phyloP scores from a whole-genome alignment of 2,113 vertebrate species.

The Thinocorus orbignyianus region DNA sequence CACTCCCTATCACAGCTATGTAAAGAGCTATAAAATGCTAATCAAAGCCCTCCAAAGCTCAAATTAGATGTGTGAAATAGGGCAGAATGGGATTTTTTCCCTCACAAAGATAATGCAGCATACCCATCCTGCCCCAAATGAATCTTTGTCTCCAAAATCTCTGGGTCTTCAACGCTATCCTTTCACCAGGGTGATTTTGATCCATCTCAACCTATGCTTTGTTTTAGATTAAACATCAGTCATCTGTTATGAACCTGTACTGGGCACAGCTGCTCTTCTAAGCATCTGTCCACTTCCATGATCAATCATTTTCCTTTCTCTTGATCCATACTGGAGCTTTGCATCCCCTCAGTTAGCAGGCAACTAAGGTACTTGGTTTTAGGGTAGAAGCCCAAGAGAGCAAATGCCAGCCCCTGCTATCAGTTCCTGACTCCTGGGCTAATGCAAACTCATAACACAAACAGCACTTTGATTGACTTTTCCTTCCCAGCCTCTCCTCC shows the following conservation, averaged over 20 bases:
- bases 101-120: not conserved
- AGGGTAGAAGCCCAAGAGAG: not conserved
- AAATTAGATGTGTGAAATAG: not conserved
- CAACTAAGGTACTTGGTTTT: not conserved
- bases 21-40: not conserved
- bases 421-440: not conserved
- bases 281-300: not conserved
- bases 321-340: not conserved
- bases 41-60: not conserved
- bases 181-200: not conserved
- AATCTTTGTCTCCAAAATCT: not conserved
- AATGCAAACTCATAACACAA: not conserved
- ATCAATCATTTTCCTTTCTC: not conserved
- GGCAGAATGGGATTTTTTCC: not conserved
- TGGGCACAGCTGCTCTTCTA: not conserved
- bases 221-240: not conserved
- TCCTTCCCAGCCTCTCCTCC: not conserved
- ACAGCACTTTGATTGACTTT: not conserved
- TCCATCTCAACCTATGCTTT: not conserved
- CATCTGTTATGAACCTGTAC: not conserved
- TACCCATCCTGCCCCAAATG: not conserved
- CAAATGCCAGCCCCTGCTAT: not conserved
- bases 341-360: not conserved
- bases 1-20: not conserved
- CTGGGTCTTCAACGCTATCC: not conserved